Percentiles rank a stretch among this genome's conserved stretches.
phyloP scores from a whole-genome alignment of 2,113 vertebrate species.

The Anguilla rostrata region DNA sequence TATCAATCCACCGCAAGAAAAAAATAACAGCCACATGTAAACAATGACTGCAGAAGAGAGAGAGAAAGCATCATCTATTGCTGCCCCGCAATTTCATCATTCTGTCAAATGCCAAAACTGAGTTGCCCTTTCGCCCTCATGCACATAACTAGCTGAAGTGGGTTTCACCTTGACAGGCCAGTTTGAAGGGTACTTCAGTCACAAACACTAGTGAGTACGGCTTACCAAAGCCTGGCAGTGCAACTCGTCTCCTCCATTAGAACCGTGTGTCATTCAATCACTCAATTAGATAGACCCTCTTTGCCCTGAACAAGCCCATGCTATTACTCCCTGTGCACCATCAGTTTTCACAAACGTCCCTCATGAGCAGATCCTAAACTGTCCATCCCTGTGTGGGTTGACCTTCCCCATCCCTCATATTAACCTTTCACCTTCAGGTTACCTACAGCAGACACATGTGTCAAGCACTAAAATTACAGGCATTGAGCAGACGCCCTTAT shows the following conservation, averaged over 20 bases:
- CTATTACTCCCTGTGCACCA: neutral
- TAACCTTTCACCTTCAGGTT: constrained; percentile 26
- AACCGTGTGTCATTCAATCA: constrained; percentile 39
- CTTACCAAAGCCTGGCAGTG: constrained; percentile 13
- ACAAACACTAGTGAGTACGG: neutral
- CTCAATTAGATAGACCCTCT: constrained; percentile 19
- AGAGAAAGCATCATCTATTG: constrained; percentile 12
- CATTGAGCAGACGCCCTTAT: no score
- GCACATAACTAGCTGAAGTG: neutral
- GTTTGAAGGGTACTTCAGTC: neutral
- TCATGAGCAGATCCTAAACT: neutral
- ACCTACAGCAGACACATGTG: neutral
- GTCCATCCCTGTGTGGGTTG: neutral
- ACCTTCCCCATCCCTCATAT: constrained; percentile 23
- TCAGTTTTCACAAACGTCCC: neutral
- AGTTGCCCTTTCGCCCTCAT: neutral
- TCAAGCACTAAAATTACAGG: constrained; percentile 11
- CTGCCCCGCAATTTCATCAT: no score
- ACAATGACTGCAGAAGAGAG: neutral
- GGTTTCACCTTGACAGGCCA: neutral
- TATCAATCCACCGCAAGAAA: neutral
- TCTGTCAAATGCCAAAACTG: neutral
- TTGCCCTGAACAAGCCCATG: constrained; percentile 1
- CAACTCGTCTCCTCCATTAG: constrained; percentile 33
- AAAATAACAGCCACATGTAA: neutral